phyloP scores from a whole-genome alignment of 2,888 invertebrate genomes.

The Eilema depressum region DNA sequence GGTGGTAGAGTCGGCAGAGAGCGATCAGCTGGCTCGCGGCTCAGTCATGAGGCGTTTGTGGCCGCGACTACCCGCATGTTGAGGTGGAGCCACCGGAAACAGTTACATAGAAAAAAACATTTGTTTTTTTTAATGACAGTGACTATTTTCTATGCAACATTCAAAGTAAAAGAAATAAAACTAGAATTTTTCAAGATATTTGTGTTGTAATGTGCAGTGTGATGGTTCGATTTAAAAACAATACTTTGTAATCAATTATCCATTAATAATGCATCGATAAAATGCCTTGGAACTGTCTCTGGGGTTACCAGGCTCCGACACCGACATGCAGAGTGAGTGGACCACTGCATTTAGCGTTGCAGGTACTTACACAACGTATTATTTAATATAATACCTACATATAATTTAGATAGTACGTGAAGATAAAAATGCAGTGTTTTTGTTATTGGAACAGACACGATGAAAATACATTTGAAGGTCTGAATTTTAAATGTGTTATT shows the following conservation, averaged over 20 bases:
- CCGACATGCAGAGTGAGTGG: constrained; percentile 79
- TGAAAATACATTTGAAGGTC: background rate
- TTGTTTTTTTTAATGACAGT: constrained; percentile 19
- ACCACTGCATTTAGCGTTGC: constrained; percentile 73
- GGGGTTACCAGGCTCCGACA: constrained; percentile 81
- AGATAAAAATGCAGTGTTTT: constrained; percentile 8
- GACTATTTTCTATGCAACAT: constrained; percentile 7
- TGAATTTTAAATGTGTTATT: constrained; percentile 11
- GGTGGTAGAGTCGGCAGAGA: constrained; percentile 51
- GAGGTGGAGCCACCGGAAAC: constrained; percentile 10
- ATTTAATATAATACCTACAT: background rate
- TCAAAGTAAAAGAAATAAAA: constrained; percentile 7
- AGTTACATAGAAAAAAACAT: constrained; percentile 6
- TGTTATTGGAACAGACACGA: background rate
- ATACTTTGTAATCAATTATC: constrained; percentile 11
- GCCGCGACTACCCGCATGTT: constrained; percentile 59
- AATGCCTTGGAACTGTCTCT: constrained; percentile 85
- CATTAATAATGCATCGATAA: constrained; percentile 59
- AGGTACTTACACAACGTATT: constrained; percentile 61
- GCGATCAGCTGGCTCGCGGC: constrained; percentile 63
- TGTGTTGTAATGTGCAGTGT: constrained; percentile 37
- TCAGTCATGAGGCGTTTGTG: constrained; percentile 68
- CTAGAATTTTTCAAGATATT: background rate
- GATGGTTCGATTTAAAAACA: constrained; percentile 26
- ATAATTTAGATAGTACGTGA: background rate